Evolutionary conservation across 2,888 invertebrate genomes (phyloP), one percentile per base, ranked within the genome.

Genomic region (Apotomis turbidana): DNA sequence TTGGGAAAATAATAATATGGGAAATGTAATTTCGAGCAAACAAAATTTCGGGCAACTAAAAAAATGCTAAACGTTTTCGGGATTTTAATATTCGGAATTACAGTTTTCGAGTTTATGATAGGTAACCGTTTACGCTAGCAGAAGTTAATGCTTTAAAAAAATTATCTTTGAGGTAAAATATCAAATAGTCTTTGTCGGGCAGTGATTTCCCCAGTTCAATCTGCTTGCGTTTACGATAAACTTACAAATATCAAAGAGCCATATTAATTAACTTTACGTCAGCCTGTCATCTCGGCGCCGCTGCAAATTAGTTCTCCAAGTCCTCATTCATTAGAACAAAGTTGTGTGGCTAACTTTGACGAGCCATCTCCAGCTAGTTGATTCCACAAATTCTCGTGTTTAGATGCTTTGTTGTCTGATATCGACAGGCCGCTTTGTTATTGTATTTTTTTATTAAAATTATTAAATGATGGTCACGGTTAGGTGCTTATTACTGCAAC

Each of bases 231-330:
- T 51, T 49, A 59, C 59, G 71, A 74, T 77, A 77, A 74, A 75
- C 74, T 74, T 41, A 41, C 75, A 74, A 68, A 70, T 70, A 71
- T 70, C 76, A 71, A 70, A 75, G 70, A 74, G 71, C 75, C 77
- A 79, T 80, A 83, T 85, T 66, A 82, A 84, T 82, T 86, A 80
- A 81, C 81, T 82, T 81, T 78, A 79, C 73, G 74, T 78, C 79
- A 78, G 76, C 79, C 79, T 80, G 82, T 83, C 85, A 78, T 75
- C 76, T 86, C 80, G 85, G 84, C 76, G 77, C 77, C 78, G 79
- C 80, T 82, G 83, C 83, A 86, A 88, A 88, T 89, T 87, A 87
- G 85, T 88, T 85, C 74, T 81, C 78, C 78, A 87, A 88, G 85
- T 85, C 85, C 86, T 85, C 84, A 87, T 89, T 87, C 85, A 87